phyloP scores from a whole-genome alignment of 2,888 invertebrate species.

The Calameuta pallipes region DNA sequence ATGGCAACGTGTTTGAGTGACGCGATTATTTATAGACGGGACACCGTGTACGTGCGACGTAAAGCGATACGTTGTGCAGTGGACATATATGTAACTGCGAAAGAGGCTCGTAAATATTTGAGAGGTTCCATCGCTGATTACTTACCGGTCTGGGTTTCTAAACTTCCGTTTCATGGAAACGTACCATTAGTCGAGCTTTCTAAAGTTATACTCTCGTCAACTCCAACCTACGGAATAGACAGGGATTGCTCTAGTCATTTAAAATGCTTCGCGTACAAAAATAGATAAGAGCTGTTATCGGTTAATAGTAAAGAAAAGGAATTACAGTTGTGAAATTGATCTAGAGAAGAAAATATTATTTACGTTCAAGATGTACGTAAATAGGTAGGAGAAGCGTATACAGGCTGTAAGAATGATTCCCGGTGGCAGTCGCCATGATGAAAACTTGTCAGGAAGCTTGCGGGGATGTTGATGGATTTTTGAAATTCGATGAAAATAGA shows the following conservation, averaged over 20 bases:
- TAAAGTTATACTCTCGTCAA: slow-evolving; percentile 26
- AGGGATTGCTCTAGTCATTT: not conserved
- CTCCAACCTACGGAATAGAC: not conserved
- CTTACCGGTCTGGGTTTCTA: slow-evolving; percentile 40
- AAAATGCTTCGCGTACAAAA: not conserved
- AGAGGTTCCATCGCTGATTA: slow-evolving; percentile 35
- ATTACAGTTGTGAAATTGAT: not conserved
- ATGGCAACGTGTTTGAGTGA: not conserved
- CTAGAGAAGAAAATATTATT: not conserved
- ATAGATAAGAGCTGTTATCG: not conserved
- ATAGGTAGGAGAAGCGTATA: not conserved
- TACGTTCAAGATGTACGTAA: not conserved
- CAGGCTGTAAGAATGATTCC: not conserved
- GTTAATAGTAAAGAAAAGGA: not conserved
- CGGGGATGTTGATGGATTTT: not conserved
- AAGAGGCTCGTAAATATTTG: slow-evolving; percentile 39
- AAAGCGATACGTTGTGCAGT: not conserved
- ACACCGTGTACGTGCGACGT: not conserved
- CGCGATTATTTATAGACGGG: not conserved
- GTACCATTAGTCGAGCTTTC: slow-evolving; percentile 34
- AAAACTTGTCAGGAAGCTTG: not conserved
- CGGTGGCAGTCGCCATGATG: not conserved
- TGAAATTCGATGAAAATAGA: not conserved
- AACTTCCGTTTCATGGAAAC: slow-evolving; percentile 43
- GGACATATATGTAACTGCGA: not conserved